Percentiles rank a stretch among this genome's conserved stretches.
phyloP scores from a whole-genome alignment of 2,888 invertebrate species.

The Pachliopta kotzebuea region DNA sequence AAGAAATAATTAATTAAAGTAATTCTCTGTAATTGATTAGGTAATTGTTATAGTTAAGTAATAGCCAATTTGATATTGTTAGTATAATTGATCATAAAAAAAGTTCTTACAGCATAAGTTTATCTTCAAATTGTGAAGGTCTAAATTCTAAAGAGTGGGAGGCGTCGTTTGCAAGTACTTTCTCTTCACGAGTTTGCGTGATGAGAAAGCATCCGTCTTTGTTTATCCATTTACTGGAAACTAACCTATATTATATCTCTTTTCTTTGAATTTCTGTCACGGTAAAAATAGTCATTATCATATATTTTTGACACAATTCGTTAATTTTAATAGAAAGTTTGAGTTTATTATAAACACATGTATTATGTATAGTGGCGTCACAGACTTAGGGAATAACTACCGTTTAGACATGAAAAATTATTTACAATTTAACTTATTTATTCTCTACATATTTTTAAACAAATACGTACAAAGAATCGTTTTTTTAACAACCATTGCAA shows the following conservation, averaged over 20 bases:
- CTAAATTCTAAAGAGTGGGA: constrained; percentile 15
- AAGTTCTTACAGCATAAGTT: not conserved
- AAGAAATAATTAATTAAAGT: no score
- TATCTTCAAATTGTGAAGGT: not conserved
- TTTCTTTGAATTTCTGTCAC: not conserved
- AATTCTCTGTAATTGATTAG: not conserved
- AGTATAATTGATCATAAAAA: not conserved
- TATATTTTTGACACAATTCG: not conserved
- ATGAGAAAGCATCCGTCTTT: constrained; percentile 17
- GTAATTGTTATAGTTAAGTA: not conserved
- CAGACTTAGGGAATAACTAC: no score
- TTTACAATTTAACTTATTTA: no score
- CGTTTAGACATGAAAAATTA: no score
- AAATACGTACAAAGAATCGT: no score
- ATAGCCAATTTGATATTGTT: not conserved
- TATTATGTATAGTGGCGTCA: no score
- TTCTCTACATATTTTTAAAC: no score
- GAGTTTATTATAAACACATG: no score
- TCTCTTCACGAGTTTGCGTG: constrained; percentile 18
- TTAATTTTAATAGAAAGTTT: no score
- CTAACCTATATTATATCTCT: not conserved
- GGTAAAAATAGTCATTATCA: not conserved
- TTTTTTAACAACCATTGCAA: not conserved
- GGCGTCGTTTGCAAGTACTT: constrained; percentile 11
- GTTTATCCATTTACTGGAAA: constrained; percentile 2